Evolutionary conservation across 2,113 vertebrate genomes (phyloP).

Genomic region (Myanophis thanlyinensis): DNA sequence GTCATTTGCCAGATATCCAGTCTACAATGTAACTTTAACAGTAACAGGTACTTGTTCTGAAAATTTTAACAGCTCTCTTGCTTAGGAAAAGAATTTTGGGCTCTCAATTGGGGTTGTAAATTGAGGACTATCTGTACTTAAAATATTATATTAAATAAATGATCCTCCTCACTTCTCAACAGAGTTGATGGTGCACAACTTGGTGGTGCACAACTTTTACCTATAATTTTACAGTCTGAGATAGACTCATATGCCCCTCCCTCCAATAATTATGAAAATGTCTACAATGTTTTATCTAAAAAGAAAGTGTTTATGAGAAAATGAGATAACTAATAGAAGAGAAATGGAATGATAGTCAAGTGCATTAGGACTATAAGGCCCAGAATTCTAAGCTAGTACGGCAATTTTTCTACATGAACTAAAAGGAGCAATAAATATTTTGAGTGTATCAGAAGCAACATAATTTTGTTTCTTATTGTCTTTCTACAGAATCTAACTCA

Average conservation of each 20-base stretch:
- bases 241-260: neutral
- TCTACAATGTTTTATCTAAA: neutral
- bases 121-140: neutral
- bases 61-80: neutral
- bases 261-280: neutral
- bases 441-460: neutral
- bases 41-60: constrained; percentile 18
- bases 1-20: neutral
- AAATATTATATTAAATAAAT: neutral
- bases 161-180: neutral
- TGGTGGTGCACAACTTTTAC: neutral
- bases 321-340: neutral
- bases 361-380: neutral
- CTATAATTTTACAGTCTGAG: neutral
- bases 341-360: neutral
- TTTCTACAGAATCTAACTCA: neutral
- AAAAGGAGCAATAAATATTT: neutral
- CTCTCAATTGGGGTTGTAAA: neutral
- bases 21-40: neutral
- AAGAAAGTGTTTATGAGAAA: neutral
- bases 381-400: neutral
- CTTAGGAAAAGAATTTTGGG: neutral
- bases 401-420: neutral
- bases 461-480: neutral
- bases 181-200: neutral